Evolutionary conservation across 30 jellyfish, hydroid and myxozoan genomes (phyloP).

Genomic region (Rhopilema esculentum): DNA sequence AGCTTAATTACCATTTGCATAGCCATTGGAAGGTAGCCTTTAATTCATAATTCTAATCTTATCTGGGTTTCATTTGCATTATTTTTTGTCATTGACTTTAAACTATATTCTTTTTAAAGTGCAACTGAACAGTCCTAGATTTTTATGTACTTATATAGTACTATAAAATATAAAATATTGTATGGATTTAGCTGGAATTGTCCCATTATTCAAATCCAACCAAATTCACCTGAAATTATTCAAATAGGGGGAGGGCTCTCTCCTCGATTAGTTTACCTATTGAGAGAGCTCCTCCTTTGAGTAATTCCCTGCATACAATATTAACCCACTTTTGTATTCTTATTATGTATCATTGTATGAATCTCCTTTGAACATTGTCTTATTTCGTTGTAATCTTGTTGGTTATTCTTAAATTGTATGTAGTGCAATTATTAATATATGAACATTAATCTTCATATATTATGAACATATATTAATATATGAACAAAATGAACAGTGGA

Average conservation of each 20-base stretch:
- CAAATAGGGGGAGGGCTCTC: background rate
- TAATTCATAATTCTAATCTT: too few species aligned
- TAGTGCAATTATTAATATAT: background rate
- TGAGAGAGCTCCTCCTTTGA: background rate
- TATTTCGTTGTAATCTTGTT: background rate
- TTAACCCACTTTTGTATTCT: background rate
- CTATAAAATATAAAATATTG: too few species aligned
- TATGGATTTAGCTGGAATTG: background rate
- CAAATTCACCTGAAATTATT: background rate
- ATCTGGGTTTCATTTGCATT: too few species aligned
- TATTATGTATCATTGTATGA: background rate
- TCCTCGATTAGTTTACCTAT: background rate
- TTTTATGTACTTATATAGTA: background rate
- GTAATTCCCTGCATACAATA: background rate
- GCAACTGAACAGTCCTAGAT: too few species aligned
- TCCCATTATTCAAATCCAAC: background rate
- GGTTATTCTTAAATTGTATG: background rate
- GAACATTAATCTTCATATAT: too few species aligned
- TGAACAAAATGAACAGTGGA: too few species aligned
- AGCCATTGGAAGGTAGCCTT: too few species aligned
- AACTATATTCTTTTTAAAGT: too few species aligned
- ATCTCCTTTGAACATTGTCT: background rate
- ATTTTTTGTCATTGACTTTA: too few species aligned
- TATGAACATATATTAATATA: too few species aligned
- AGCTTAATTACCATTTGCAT: too few species aligned